Conservation (phyloP, 2,797 vertebrate species). For the Scolopax rusticola region DNA sequence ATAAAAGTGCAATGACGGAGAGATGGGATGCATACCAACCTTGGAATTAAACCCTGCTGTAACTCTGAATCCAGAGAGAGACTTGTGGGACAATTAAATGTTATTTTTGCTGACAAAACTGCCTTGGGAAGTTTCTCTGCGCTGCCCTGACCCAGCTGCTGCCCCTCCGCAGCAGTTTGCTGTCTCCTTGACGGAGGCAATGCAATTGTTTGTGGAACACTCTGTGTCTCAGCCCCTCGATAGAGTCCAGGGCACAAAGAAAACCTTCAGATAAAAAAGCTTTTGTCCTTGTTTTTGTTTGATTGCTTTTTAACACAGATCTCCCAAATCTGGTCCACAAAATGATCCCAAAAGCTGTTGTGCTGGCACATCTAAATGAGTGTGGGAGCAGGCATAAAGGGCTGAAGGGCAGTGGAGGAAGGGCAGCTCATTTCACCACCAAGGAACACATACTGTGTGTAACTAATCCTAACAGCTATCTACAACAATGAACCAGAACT, state of each 20-base stretch:
- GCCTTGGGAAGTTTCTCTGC: neutral
- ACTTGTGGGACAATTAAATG: neutral
- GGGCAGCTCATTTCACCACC: neutral
- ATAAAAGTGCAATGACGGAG: neutral
- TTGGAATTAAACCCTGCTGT: neutral
- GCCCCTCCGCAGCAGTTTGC: neutral
- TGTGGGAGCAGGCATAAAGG: neutral
- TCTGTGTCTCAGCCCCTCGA: neutral
- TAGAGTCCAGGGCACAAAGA: neutral
- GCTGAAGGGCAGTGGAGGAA: neutral
- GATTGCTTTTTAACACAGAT: neutral
- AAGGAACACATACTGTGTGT: neutral
- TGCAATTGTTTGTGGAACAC: neutral
- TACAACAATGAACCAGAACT: neutral
- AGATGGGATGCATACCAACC: neutral
- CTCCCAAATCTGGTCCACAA: neutral
- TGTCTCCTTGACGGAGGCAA: neutral
- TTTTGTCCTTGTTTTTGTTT: constrained; percentile 11
- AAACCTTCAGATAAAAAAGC: neutral
- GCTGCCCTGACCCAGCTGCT: neutral
- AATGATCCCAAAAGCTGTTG: neutral
- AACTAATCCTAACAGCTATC: neutral
- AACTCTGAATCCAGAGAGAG: neutral
- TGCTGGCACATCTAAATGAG: neutral
- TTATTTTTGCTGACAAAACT: neutral